Evolutionary conservation across 92 coral and sea anemone species (phyloP).

Genomic region (Epizoanthus stellaris): DNA sequence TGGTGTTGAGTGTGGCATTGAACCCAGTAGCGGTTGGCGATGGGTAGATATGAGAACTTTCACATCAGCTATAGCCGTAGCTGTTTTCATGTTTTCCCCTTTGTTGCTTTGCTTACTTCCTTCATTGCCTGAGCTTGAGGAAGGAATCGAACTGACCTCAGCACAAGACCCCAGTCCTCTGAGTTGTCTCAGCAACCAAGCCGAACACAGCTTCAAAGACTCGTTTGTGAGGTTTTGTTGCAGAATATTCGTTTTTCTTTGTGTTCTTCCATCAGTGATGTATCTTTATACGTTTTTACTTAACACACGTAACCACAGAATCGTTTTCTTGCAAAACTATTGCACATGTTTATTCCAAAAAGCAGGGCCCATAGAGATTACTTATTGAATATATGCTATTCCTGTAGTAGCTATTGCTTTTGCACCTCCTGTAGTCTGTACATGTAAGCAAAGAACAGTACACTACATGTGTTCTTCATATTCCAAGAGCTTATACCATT

Average conservation of each 20-base stretch:
- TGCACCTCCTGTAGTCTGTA: neutral
- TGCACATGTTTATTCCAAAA: too few relatives aligned
- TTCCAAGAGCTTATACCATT: too few relatives aligned
- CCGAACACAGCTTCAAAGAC: neutral
- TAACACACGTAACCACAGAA: neutral
- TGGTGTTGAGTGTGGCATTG: neutral
- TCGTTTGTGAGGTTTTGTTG: neutral
- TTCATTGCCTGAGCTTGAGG: neutral
- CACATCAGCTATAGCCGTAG: neutral
- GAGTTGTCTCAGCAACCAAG: constrained; percentile 2
- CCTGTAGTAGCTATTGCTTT: neutral
- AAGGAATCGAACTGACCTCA: neutral
- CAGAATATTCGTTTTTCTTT: neutral
- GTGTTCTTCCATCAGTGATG: neutral
- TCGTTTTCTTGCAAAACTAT: too few relatives aligned
- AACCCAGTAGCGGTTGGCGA: neutral
- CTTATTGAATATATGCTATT: neutral
- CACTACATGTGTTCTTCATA: too few relatives aligned
- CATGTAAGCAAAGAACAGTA: neutral
- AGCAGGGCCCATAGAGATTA: neutral
- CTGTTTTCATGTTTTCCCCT: neutral
- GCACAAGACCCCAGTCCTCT: neutral
- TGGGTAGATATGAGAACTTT: neutral
- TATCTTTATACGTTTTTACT: neutral
- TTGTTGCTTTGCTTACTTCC: neutral